Evolutionary conservation across 2,113 vertebrate genomes (phyloP).

Genomic region (Marmota monax): DNA sequence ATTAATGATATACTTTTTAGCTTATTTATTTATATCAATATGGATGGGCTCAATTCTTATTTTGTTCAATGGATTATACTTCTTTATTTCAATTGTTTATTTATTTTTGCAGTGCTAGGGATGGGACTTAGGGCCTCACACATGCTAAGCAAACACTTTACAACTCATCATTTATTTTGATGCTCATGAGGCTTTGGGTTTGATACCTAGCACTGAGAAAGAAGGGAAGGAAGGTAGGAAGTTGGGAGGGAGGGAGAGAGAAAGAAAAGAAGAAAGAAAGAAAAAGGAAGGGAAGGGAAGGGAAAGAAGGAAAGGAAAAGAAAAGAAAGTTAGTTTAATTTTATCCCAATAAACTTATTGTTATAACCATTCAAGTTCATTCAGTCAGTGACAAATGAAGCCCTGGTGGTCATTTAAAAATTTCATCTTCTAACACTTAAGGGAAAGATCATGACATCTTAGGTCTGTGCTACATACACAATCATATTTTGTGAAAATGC

Average conservation of each 20-base stretch:
- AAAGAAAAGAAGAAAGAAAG: not conserved
- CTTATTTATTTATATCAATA: not conserved
- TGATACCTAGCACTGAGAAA: not conserved
- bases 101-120: not conserved
- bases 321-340: too few species aligned
- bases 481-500: not conserved
- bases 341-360: not conserved
- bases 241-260: too few species aligned
- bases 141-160: too few species aligned
- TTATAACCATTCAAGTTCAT: not conserved
- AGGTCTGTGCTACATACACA: not conserved
- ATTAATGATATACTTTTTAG: not conserved
- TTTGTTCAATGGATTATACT: not conserved
- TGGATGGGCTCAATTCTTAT: not conserved
- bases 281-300: not conserved
- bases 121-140: not conserved
- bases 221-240: not conserved
- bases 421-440: not conserved
- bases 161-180: not conserved
- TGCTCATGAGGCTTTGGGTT: not conserved
- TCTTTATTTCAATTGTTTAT: not conserved
- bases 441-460: not conserved
- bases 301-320: not conserved
- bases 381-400: not conserved
- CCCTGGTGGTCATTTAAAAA: not conserved